Conservation (phyloP, 1,140 invertebrate genomes). For the Pseudomyrmex sp. region DNA sequence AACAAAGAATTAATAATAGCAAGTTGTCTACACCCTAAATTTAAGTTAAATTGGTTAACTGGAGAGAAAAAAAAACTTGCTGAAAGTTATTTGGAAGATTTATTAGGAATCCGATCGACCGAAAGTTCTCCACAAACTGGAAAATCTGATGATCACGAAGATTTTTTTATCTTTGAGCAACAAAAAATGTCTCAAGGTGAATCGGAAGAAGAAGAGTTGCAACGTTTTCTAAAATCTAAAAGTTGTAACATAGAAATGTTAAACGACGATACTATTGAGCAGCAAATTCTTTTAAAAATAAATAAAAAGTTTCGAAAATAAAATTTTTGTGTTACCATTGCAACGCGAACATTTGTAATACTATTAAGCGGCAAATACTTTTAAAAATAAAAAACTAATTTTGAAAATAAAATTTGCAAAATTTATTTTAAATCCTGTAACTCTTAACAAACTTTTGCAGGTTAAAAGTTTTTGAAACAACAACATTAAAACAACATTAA, state of each 20-base stretch:
- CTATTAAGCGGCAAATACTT: no score
- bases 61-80: not conserved
- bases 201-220: not conserved
- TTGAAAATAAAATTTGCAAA: not conserved
- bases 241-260: not conserved
- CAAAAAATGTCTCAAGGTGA: not conserved
- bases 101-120: not conserved
- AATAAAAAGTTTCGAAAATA: not conserved
- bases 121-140: not conserved
- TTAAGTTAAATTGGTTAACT: constrained; percentile 9
- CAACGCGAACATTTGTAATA: no score
- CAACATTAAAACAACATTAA: no score
- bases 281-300: constrained; percentile 14
- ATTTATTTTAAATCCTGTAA: not conserved
- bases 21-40: constrained; percentile 8
- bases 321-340: not conserved
- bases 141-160: not conserved
- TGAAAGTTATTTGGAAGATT: not conserved
- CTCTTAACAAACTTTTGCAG: no score
- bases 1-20: constrained; percentile 20
- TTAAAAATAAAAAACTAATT: no score
- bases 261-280: not conserved
- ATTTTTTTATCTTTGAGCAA: constrained; percentile 13
- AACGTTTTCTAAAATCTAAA: constrained; percentile 3
- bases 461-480: no score